Evolutionary conservation across 2,113 vertebrate genomes (phyloP), one percentile per base, ranked within the genome.

Genomic region (Neolamprologus variostigma): DNA sequence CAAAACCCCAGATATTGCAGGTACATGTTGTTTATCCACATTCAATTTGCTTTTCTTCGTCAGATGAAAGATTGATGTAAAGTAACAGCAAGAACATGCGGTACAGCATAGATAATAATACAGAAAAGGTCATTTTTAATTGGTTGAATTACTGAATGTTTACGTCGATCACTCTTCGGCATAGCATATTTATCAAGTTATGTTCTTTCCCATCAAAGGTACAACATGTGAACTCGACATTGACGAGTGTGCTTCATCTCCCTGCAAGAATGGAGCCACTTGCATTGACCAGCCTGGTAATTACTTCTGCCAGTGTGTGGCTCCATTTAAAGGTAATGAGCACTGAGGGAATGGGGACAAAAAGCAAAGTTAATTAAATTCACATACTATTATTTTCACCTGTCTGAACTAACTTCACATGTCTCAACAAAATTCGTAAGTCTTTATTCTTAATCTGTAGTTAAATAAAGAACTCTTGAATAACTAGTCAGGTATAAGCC

Each of bases 321-420:
- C 95, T 98, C 96, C 96, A 12, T 98, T 98, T 97, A 98, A 97
- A 98, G 97, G 97, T 98, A 99, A 98, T 96, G 95, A 96, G 96
- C 93, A 95, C 86, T 91, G 89, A 95, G 95, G 93, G 95, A 97
- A 94, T 95, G 91, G 90, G 90, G 82, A 93, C 89, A 94, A 94
- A 97, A 96, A 96, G 86, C 88, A 97, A 97, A 96, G 92, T 95
- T 96, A 98, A 98, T 98, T 97, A 97, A 96, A 96, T 97, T 96
- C 90, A 95, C 91, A 97, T 96, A 94, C 88, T 93, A 92, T 97
- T 96, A 95, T 94, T 97, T 94, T 97, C 96, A 96, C 93, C 96
- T 97, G 94, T 97, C 95, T 97, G 90, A 97, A 94, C 93, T 94
- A 83, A 92, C 97, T 96, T 95, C 86, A 84, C 85, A 78, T n/a